Conservation (phyloP, 2,113 vertebrate species). For the Apaloderma vittatum region DNA sequence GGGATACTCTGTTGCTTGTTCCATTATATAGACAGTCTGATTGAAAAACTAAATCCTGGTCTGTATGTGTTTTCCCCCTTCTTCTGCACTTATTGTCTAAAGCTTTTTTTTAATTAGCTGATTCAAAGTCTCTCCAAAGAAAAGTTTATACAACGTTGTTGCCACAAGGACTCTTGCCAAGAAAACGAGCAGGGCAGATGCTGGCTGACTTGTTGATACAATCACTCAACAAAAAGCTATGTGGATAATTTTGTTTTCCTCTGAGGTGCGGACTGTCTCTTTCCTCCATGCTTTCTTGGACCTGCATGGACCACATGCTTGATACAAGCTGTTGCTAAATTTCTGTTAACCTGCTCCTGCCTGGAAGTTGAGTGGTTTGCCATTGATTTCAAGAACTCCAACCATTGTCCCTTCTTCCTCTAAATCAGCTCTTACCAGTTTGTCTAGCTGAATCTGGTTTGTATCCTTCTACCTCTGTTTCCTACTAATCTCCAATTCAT, state of each 20-base stretch:
- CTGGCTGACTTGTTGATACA: conserved; percentile 2
- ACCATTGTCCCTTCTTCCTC: background rate
- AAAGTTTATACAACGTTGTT: conserved; percentile 36
- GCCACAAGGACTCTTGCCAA: conserved; percentile 28
- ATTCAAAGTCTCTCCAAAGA: conserved; percentile 48
- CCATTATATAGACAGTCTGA: background rate
- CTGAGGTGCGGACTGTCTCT: background rate
- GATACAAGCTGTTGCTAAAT: background rate
- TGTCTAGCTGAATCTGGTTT: background rate
- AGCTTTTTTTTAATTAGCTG: background rate
- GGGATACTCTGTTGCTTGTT: background rate
- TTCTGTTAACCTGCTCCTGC: background rate
- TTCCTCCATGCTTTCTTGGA: background rate
- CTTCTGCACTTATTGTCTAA: conserved; percentile 7
- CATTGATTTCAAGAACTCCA: background rate
- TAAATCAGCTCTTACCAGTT: background rate
- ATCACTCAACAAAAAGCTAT: conserved; percentile 21
- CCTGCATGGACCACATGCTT: background rate
- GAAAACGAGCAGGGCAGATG: conserved; percentile 42
- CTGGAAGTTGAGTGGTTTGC: background rate
- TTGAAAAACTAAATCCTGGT: background rate
- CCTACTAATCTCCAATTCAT: background rate
- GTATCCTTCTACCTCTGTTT: background rate
- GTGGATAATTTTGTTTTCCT: conserved; percentile 25
- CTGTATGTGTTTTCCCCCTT: background rate